These are phyloP conservation scores for Paramormyrops kingsleyae DNA, from an alignment of 2,113 vertebrate genomes.

Conservation along the genomic window DNA sequence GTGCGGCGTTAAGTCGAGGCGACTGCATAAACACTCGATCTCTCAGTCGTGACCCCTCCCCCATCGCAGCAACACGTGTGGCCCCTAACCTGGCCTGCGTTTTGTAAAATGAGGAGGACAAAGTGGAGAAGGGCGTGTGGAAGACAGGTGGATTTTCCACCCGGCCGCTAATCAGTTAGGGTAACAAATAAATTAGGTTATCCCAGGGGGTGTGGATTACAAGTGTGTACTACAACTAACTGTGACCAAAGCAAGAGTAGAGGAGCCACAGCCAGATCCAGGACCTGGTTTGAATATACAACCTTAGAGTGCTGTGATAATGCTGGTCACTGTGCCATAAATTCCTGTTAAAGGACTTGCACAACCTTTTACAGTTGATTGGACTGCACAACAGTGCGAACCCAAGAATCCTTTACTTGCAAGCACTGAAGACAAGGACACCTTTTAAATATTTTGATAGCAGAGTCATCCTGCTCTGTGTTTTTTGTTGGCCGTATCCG, in stretches of 20 bases:
- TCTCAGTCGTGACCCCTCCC: not conserved
- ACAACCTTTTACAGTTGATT: not conserved
- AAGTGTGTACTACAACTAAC: not conserved
- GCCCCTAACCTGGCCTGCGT: not conserved
- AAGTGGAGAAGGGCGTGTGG: not conserved
- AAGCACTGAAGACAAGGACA: not conserved
- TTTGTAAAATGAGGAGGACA: not conserved
- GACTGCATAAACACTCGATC: not conserved
- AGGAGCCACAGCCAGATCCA: too few species aligned
- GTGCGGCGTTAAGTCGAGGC: constrained; percentile 13
- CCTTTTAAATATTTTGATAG: not conserved
- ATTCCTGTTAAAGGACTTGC: too few species aligned
- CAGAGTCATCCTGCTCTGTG: not conserved
- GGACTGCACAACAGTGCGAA: not conserved
- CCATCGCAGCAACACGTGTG: not conserved
- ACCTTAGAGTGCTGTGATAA: not conserved
- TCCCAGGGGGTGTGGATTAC: not conserved
- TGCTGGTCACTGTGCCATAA: not conserved
- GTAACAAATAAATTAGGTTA: not conserved
- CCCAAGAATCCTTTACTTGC: not conserved
- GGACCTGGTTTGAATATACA: not conserved
- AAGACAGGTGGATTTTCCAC: not conserved
- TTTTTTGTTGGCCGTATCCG: not conserved
- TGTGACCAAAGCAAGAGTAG: not conserved
- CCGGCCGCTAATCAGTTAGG: not conserved